Evolutionary conservation across 2,888 invertebrate species (phyloP).

Genomic region (Philereme transversata): DNA sequence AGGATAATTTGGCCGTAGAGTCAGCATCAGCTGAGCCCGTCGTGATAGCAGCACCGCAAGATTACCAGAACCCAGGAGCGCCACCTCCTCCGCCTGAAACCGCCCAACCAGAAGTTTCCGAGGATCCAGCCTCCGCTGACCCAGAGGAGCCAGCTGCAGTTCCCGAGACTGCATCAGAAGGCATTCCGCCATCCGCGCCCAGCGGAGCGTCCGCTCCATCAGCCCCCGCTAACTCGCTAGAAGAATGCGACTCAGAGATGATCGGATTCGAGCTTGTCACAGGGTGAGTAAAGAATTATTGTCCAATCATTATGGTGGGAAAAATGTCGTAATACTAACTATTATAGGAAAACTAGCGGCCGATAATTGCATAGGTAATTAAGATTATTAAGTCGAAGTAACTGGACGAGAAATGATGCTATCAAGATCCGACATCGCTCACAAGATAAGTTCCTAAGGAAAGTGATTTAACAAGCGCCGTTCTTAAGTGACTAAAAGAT

Average conservation of each 20-base stretch:
- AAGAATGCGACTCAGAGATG: conserved; percentile 95
- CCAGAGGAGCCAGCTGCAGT: conserved; percentile 56
- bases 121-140: conserved; percentile 40
- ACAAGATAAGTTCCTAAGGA: conserved; percentile 43
- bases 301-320: conserved; percentile 25
- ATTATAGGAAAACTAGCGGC: conserved; percentile 35
- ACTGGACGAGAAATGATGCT: conserved; percentile 52
- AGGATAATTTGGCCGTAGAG: conserved; percentile 77
- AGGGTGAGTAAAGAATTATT: conserved; percentile 76
- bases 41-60: conserved; percentile 73
- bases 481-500: conserved; percentile 44
- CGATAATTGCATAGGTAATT: conserved; percentile 59
- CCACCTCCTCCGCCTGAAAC: conserved; percentile 57
- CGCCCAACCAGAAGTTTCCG: conserved; percentile 33
- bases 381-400: conserved; percentile 55
- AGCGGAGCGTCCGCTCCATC: conserved; percentile 79
- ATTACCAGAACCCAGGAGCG: conserved; percentile 73
- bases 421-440: conserved; percentile 61
- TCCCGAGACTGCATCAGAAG: conserved; percentile 76
- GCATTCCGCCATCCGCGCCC: conserved; percentile 77
- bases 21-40: conserved; percentile 73
- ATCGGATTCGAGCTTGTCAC: conserved; percentile 96
- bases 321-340: conserved; percentile 32
- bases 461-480: conserved; percentile 49
- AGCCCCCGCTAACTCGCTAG: conserved; percentile 83